Percentiles rank a stretch among this genome's conserved stretches.
phyloP scores from a whole-genome alignment of 2,888 invertebrate genomes.

The Dryocosmus kuriphilus region DNA sequence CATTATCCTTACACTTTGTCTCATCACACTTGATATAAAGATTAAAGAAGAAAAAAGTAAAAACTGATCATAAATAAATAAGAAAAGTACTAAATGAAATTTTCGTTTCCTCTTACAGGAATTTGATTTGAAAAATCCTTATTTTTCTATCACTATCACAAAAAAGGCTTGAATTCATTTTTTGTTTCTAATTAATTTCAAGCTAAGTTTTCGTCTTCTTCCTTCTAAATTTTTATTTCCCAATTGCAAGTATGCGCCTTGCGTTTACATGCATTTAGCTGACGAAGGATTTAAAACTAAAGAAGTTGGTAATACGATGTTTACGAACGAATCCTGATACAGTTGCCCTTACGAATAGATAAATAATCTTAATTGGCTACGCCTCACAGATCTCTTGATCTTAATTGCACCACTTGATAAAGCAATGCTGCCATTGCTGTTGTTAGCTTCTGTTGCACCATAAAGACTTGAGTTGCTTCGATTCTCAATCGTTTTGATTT shows the following conservation, averaged over 20 bases:
- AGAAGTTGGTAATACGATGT: constrained; percentile 29
- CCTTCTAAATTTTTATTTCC: not conserved
- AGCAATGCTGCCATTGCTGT: constrained; percentile 47
- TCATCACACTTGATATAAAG: not conserved
- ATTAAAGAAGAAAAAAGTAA: not conserved
- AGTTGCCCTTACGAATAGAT: constrained; percentile 60
- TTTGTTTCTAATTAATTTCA: constrained; percentile 16
- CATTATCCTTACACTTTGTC: not conserved
- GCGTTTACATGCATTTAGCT: constrained; percentile 26
- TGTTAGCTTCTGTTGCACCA: constrained; percentile 27
- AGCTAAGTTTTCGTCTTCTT: not conserved
- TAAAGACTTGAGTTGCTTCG: constrained; percentile 14
- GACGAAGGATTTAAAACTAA: constrained; percentile 31
- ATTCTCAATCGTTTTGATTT: not conserved
- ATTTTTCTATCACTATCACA: not conserved
- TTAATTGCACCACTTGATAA: constrained; percentile 67
- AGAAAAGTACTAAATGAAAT: not conserved
- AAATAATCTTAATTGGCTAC: constrained; percentile 69
- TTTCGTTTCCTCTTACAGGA: not conserved
- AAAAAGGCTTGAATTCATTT: not conserved
- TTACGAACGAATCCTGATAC: constrained; percentile 40
- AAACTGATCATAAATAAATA: not conserved
- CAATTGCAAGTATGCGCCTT: constrained; percentile 9
- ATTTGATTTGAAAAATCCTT: not conserved
- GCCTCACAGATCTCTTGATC: constrained; percentile 63